Evolutionary conservation across 2,113 vertebrate genomes (phyloP).

Genomic region (Arothron firmamentum): DNA sequence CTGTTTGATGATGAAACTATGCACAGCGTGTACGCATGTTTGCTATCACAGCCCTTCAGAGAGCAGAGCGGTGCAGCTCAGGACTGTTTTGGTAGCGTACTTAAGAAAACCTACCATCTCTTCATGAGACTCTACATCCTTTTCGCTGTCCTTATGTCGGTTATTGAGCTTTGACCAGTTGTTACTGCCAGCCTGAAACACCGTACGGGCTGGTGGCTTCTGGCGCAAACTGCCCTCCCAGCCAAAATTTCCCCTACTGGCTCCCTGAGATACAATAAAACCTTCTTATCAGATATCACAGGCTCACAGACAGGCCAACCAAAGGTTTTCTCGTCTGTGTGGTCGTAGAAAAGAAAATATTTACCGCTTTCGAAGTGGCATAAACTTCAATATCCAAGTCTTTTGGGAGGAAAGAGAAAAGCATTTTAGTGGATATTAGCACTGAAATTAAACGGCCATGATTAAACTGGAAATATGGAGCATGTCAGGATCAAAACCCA

Average conservation of each 20-base stretch:
- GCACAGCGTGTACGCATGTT: too few species aligned
- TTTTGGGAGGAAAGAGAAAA: conserved; percentile 16
- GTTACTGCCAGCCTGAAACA: conserved; percentile 73
- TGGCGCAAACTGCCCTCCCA: conserved; percentile 72
- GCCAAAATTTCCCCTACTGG: conserved; percentile 63
- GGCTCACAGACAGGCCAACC: conserved; percentile 8
- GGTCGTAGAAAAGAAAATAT: neutral
- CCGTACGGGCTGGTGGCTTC: conserved; percentile 66
- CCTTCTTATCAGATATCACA: conserved; percentile 39
- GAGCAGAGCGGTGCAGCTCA: conserved; percentile 1
- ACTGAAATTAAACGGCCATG: neutral
- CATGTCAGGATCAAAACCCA: neutral
- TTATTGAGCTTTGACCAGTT: conserved; percentile 50
- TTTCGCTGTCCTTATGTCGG: conserved; percentile 44
- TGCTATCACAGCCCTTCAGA: neutral
- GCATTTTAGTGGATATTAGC: neutral
- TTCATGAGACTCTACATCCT: conserved; percentile 40
- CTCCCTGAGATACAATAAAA: conserved; percentile 64
- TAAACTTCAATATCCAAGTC: neutral
- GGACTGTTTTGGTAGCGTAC: conserved; percentile 40
- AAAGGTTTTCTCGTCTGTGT: neutral
- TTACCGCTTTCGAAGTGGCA: conserved; percentile 26
- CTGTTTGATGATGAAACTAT: too few species aligned
- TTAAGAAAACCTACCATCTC: conserved; percentile 66
- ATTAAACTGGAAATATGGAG: too few species aligned